Percentiles rank a stretch among this genome's conserved stretches.
Evolutionary conservation across 1,140 invertebrate genomes (phyloP).

Genomic region (Drosophila lacteicornis): DNA sequence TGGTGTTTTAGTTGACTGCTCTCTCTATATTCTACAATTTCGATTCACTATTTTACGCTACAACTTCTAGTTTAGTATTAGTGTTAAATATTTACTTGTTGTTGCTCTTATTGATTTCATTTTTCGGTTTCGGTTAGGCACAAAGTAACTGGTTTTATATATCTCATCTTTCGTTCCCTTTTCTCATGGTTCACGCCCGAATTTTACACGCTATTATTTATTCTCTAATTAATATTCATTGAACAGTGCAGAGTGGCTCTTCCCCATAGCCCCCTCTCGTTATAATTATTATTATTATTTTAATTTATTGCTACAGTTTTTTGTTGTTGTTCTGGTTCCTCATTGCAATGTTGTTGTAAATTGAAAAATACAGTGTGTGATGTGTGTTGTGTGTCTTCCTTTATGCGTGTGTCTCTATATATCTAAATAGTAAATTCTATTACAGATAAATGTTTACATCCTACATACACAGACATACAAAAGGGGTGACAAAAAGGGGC

Average conservation of each 20-base stretch:
- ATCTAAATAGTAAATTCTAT: conserved; percentile 55
- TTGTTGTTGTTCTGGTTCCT: conserved; percentile 26
- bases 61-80: conserved; percentile 56
- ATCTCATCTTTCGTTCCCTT: conserved; percentile 9
- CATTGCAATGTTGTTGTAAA: conserved; percentile 36
- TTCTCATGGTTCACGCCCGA: conserved; percentile 41
- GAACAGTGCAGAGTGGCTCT: conserved; percentile 58
- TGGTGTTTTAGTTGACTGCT: conserved; percentile 52
- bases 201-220: conserved; percentile 69
- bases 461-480: conserved; percentile 48
- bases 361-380: conserved; percentile 55
- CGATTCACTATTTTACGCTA: conserved; percentile 62
- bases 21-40: conserved; percentile 56
- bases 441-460: conserved; percentile 56
- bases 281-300: conserved; percentile 39
- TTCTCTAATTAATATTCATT: conserved; percentile 68
- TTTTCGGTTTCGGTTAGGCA: conserved; percentile 72
- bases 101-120: conserved; percentile 69
- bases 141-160: conserved; percentile 74
- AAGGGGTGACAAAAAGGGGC: conserved; percentile 16
- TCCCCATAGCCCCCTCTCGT: conserved; percentile 32
- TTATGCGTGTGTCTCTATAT: conserved; percentile 31
- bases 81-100: conserved; percentile 60
- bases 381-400: conserved; percentile 30
- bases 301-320: conserved; percentile 63